A percentile compares a stretch with the other conserved stretches of the same genome.
Conservation (phyloP, 2,113 vertebrate genomes). For the Genyomyrus donnyi region DNA sequence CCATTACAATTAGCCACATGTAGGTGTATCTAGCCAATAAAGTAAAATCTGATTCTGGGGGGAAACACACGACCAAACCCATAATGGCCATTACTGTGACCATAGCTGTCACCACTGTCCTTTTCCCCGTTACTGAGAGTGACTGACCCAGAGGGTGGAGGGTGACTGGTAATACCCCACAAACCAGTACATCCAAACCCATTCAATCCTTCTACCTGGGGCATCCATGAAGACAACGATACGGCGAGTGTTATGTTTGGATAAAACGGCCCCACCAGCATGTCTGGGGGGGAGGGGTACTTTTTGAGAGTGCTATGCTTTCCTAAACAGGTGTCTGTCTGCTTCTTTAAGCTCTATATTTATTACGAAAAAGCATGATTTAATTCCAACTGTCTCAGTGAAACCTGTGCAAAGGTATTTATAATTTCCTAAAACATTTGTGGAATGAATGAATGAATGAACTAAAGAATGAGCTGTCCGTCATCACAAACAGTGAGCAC, state of each 20-base stretch:
- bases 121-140: background rate
- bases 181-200: background rate
- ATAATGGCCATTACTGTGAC: background rate
- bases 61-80: background rate
- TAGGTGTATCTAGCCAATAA: background rate
- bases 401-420: background rate
- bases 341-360: background rate
- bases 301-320: background rate
- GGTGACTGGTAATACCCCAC: background rate
- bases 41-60: background rate
- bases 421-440: background rate
- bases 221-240: background rate
- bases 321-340: background rate
- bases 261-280: background rate
- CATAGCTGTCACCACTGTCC: background rate
- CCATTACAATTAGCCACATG: background rate
- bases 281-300: background rate
- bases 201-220: background rate
- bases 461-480: background rate
- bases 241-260: background rate
- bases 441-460: background rate
- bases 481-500: background rate
- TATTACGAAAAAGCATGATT: background rate
- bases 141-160: background rate
- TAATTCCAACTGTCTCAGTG: background rate